A percentile compares a stretch with the other conserved stretches of the same genome.
These are phyloP conservation scores for Cetonia aurata DNA, from an alignment of 2,888 invertebrate species.

Conservation along the genomic window DNA sequence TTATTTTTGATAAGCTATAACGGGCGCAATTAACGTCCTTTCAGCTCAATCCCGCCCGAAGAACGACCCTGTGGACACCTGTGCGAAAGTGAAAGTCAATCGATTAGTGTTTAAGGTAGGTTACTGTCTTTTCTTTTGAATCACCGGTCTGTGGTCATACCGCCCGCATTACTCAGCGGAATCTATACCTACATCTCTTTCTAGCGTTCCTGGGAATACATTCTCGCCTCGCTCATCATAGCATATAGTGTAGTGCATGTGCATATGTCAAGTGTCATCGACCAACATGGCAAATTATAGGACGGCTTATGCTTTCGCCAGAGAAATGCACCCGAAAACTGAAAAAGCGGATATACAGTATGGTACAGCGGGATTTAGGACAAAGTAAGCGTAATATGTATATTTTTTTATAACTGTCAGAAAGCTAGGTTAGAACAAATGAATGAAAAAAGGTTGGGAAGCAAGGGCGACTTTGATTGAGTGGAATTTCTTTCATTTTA, in stretches of 20 bases:
- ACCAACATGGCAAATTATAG: slow-evolving; percentile 61
- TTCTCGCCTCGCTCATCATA: slow-evolving; percentile 17
- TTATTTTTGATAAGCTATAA: slow-evolving; percentile 14
- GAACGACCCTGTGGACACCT: neutral
- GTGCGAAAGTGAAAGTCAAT: slow-evolving; percentile 37
- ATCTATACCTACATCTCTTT: slow-evolving; percentile 25
- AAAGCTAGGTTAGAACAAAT: slow-evolving; percentile 43
- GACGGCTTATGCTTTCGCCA: slow-evolving; percentile 82
- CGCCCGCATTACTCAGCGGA: neutral
- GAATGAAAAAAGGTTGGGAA: neutral
- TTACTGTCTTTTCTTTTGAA: neutral
- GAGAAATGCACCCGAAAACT: slow-evolving; percentile 82
- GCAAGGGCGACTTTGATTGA: slow-evolving; percentile 6
- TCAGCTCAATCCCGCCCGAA: no score
- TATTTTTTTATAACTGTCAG: neutral
- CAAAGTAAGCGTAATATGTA: slow-evolving; percentile 72
- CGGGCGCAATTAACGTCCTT: no score
- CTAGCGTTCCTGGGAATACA: slow-evolving; percentile 6
- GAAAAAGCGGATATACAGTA: slow-evolving; percentile 78
- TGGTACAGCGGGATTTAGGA: slow-evolving; percentile 89
- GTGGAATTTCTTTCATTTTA: slow-evolving; percentile 66
- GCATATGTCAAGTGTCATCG: slow-evolving; percentile 45
- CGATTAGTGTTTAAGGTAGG: slow-evolving; percentile 21
- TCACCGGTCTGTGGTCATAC: no score
- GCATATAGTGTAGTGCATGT: no score